A percentile compares a stretch with the other conserved stretches of the same genome.
Conservation (phyloP, 2,888 invertebrate species). For the Zele albiditarsus region DNA sequence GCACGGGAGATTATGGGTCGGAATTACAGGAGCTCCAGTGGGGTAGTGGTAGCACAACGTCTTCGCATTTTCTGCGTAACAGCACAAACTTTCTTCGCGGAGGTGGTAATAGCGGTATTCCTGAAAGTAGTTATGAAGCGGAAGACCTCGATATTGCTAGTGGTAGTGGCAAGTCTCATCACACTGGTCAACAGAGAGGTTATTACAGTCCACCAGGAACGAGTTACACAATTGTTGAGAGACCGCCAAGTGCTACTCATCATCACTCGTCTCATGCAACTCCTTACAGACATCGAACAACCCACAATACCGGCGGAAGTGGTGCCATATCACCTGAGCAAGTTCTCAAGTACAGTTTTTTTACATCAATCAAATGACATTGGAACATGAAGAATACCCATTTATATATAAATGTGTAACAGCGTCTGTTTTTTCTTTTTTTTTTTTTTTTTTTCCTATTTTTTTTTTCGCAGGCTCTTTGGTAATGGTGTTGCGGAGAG, state of each 20-base stretch:
- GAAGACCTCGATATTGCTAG: conserved; percentile 67
- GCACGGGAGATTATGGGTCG: conserved; percentile 70
- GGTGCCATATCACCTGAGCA: conserved; percentile 87
- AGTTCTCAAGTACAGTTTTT: conserved; percentile 75
- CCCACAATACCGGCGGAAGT: conserved; percentile 51
- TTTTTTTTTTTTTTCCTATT: neutral
- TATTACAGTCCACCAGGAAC: conserved; percentile 93
- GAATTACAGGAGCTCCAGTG: conserved; percentile 71
- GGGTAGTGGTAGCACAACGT: conserved; percentile 60
- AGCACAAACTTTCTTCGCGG: conserved; percentile 71
- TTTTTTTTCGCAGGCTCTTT: conserved; percentile 65
- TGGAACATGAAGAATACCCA: neutral
- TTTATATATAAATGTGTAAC: neutral
- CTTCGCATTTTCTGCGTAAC: conserved; percentile 65
- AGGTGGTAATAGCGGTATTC: conserved; percentile 69
- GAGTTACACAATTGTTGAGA: conserved; percentile 90
- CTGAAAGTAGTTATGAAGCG: conserved; percentile 67
- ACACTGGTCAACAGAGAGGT: conserved; percentile 77
- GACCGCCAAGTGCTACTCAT: conserved; percentile 83
- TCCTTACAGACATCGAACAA: conserved; percentile 66
- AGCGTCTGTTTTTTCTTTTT: neutral
- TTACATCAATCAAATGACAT: conserved; percentile 1
- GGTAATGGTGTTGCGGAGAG: conserved; percentile 62
- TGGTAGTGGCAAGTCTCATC: conserved; percentile 72
- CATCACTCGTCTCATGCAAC: conserved; percentile 79